These are phyloP conservation scores for Neuroterus valhalla DNA, from an alignment of 1,140 invertebrate genomes.

Conservation along the genomic window DNA sequence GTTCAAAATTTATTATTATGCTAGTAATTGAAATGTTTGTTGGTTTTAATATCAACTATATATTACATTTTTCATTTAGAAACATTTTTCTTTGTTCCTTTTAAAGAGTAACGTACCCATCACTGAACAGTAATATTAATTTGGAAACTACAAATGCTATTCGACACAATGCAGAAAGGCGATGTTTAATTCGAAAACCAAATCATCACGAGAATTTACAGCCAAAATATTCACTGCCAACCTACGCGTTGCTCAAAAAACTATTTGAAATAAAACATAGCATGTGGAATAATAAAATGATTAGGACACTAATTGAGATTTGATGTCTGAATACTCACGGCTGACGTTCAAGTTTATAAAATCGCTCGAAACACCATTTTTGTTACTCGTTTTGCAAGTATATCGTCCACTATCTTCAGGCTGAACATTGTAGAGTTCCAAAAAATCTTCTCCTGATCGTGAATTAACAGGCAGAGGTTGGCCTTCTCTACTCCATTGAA, in stretches of 20 bases:
- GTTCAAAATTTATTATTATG: too few relatives aligned
- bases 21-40: too few relatives aligned
- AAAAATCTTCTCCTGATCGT: conserved; percentile 60
- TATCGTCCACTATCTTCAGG: conserved; percentile 82
- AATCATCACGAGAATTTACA: not conserved
- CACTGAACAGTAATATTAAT: conserved; percentile 9
- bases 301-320: not conserved
- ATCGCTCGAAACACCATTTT: conserved; percentile 75
- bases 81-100: not conserved
- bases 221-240: conserved; percentile 20
- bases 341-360: conserved; percentile 81
- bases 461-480: conserved; percentile 70
- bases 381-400: conserved; percentile 78
- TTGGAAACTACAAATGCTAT: conserved; percentile 4
- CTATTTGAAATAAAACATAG: conserved; percentile 11
- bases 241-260: conserved; percentile 6
- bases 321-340: conserved; percentile 78
- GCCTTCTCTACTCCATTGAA: conserved; percentile 77
- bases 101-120: too few relatives aligned
- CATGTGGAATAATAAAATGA: not conserved
- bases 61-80: too few relatives aligned
- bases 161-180: conserved; percentile 1
- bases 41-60: too few relatives aligned
- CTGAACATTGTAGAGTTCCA: conserved; percentile 73
- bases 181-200: not conserved